Evolutionary conservation across 2,888 invertebrate species (phyloP).

Genomic region (Drosophila paramelanica): DNA sequence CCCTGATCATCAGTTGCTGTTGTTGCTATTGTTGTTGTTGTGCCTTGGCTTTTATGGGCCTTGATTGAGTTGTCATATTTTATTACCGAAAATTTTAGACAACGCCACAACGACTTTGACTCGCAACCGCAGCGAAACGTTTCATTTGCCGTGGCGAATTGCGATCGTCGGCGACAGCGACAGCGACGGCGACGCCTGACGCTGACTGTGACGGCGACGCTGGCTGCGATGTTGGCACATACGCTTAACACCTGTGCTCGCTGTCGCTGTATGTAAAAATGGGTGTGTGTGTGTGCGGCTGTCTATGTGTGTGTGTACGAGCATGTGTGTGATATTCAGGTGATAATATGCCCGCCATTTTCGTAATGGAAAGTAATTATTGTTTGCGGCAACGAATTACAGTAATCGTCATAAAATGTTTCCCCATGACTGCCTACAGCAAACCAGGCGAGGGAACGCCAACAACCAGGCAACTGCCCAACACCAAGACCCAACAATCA

Average conservation of each 20-base stretch:
- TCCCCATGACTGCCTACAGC: slow-evolving; percentile 84
- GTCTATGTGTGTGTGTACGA: slow-evolving; percentile 20
- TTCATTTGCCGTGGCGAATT: slow-evolving; percentile 67
- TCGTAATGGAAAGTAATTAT: slow-evolving; percentile 85
- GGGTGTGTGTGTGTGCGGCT: background rate
- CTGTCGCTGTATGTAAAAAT: slow-evolving; percentile 17
- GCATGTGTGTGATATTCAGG: slow-evolving; percentile 83
- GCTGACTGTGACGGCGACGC: slow-evolving; percentile 22
- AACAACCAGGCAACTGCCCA: slow-evolving; percentile 39
- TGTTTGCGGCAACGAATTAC: slow-evolving; percentile 84
- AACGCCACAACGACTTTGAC: slow-evolving; percentile 63
- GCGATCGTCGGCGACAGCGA: slow-evolving; percentile 18
- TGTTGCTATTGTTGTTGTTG: slow-evolving; percentile 35
- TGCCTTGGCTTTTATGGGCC: slow-evolving; percentile 78
- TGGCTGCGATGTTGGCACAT: slow-evolving; percentile 29
- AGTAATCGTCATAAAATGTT: slow-evolving; percentile 84
- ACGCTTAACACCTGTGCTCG: slow-evolving; percentile 77
- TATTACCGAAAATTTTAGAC: slow-evolving; percentile 83
- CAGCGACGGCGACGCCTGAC: slow-evolving; percentile 7
- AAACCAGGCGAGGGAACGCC: slow-evolving; percentile 57
- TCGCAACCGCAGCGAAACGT: slow-evolving; percentile 54
- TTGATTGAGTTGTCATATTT: slow-evolving; percentile 84
- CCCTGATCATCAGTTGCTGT: slow-evolving; percentile 60
- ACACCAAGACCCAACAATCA: slow-evolving; percentile 70
- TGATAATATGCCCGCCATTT: slow-evolving; percentile 85